Evolutionary conservation across 2,888 invertebrate genomes (phyloP).

Genomic region (Eustalomyia histrio): DNA sequence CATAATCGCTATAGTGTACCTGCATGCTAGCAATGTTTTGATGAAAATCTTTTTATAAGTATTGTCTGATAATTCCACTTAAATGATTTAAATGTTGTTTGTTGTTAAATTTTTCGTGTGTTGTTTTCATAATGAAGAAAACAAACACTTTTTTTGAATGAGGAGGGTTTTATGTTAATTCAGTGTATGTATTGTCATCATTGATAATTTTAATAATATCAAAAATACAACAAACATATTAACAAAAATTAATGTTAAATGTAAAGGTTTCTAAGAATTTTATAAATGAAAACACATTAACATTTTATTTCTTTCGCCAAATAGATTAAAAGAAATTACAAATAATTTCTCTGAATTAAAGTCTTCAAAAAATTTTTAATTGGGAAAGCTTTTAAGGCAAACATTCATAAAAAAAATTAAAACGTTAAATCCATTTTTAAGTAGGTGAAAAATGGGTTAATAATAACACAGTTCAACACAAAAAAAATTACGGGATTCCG

Average conservation of each 20-base stretch:
- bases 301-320: too few relatives aligned
- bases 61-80: constrained; percentile 44
- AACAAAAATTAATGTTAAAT: neutral
- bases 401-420: too few relatives aligned
- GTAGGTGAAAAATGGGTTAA: too few relatives aligned
- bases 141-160: neutral
- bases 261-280: too few relatives aligned
- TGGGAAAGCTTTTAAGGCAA: too few relatives aligned
- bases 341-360: too few relatives aligned
- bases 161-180: constrained; percentile 11
- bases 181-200: constrained; percentile 27
- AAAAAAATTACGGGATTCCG: too few relatives aligned
- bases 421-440: too few relatives aligned
- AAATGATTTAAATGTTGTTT: constrained; percentile 59
- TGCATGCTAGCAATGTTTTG: constrained; percentile 6
- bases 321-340: too few relatives aligned
- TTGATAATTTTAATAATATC: constrained; percentile 17
- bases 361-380: too few relatives aligned
- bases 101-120: constrained; percentile 48
- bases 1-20: neutral
- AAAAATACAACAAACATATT: neutral
- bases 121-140: constrained; percentile 53
- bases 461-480: too few relatives aligned
- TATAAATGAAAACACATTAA: too few relatives aligned
- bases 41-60: constrained; percentile 20